Percentiles rank a stretch among this genome's conserved stretches.
phyloP scores from a whole-genome alignment of 23 tunicate species.

The Halocynthia roretzi region DNA sequence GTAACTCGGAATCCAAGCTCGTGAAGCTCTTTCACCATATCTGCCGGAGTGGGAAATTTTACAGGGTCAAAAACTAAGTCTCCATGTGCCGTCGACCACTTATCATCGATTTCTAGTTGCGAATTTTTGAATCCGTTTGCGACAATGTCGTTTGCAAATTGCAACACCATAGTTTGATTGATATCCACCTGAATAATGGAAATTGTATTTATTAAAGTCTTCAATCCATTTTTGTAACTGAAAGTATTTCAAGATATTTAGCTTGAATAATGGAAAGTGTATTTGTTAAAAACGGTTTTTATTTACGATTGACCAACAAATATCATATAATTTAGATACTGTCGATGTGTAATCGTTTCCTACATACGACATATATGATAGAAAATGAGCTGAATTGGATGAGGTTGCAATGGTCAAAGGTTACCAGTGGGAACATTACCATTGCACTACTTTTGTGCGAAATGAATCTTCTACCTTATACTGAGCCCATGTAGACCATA shows the following conservation, averaged over 20 bases:
- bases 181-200: not conserved
- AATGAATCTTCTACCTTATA: not conserved
- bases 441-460: too few relatives aligned
- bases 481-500: conserved; percentile 28
- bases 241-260: not conserved
- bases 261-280: too few relatives aligned
- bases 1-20: conserved; percentile 69
- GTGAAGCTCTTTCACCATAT: conserved; percentile 49
- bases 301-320: too few relatives aligned
- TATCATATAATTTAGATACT: too few relatives aligned
- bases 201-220: conserved; percentile 3
- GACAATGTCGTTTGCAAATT: conserved; percentile 15
- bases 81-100: conserved; percentile 48
- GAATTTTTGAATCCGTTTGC: not conserved
- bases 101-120: conserved; percentile 23
- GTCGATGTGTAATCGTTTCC: too few relatives aligned
- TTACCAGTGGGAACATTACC: too few relatives aligned
- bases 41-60: conserved; percentile 61
- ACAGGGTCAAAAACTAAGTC: conserved; percentile 67
- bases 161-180: not conserved
- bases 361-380: too few relatives aligned
- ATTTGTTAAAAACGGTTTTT: too few relatives aligned
- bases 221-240: conserved; percentile 56
- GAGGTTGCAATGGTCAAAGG: too few relatives aligned
- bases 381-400: too few relatives aligned